Evolutionary conservation across 2,113 vertebrate genomes (phyloP), one percentile per base, ranked within the genome.

Genomic region (Campylomormyrus tamandua): DNA sequence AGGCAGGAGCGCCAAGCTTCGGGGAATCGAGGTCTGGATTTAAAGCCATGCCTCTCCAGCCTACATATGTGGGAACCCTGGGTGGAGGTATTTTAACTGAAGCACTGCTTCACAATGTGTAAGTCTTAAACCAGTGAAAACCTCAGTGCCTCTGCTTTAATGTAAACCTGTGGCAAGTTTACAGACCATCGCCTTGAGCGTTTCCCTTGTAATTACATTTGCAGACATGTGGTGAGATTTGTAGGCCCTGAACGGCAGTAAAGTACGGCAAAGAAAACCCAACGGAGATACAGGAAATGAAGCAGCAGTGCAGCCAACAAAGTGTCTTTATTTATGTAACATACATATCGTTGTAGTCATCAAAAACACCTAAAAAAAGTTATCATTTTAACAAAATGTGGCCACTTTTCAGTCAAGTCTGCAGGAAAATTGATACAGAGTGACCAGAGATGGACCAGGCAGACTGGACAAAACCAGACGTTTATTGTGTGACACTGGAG

Each of bases 291-390:
- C 46, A 53, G 7, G 31, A 89, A 50, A 83, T 42, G 31, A 53
- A 89, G 21, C 45, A 42, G 50, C 39, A 58, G 53, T 17, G 10
- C 77, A 17, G 52, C 19, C 35, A 83, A 85, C 39, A 85, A 90
- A 93, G 92, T 94, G 92, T 24, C 89, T 93, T 95, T 96, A 95
- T 95, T 95, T 94, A 93, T 24, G 90, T 91, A 95, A 94, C 95
- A 94, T 95, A 94, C 93, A 90, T 94, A 92, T 94, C 87, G 70
- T 93, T 95, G 95, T 94, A 94, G 93, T 94, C 91, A 94, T 95
- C 94, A 94, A 95, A 92, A 95, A 94, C 94, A 95, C 94, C 92
- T 95, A 95, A 93, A 95, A 96, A 95, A 93, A 21, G 94, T 90
- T 19, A 91, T 7, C 0, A n/a, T 93, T 92, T 93, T 92, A 92